phyloP scores from a whole-genome alignment of 2,888 invertebrate species.

The Philhelius pedissequus region DNA sequence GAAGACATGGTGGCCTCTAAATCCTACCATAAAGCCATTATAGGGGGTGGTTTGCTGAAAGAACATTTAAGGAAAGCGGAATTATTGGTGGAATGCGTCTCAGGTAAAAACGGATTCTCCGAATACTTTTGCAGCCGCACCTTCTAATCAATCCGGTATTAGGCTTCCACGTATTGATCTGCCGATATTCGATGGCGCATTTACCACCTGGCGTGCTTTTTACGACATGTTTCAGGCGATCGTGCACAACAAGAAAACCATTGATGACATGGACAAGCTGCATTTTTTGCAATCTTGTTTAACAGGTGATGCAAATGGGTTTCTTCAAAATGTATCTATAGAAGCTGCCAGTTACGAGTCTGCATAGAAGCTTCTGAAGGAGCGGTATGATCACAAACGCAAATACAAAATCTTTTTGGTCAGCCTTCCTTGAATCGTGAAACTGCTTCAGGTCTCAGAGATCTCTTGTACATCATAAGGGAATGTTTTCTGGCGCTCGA shows the following conservation, averaged over 20 bases:
- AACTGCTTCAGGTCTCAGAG: background rate
- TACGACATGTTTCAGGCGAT: background rate
- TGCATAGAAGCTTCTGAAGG: background rate
- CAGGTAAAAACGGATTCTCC: background rate
- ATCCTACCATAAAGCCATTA: background rate
- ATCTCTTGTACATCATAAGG: background rate
- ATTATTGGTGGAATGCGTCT: background rate
- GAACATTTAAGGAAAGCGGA: background rate
- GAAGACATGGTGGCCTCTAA: background rate
- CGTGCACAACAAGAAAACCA: too few species aligned
- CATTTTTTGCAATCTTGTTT: slow-evolving; percentile 1
- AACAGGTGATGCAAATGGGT: background rate
- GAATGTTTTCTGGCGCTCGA: too few species aligned
- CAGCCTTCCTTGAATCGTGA: background rate
- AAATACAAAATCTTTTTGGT: background rate
- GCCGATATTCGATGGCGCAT: background rate
- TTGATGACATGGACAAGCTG: background rate
- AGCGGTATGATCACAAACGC: background rate
- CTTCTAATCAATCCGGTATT: background rate
- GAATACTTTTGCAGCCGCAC: background rate
- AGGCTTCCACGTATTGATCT: background rate
- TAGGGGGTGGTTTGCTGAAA: background rate
- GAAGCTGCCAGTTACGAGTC: background rate
- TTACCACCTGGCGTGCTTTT: background rate
- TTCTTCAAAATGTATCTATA: background rate